Evolutionary conservation across 2,888 invertebrate species (phyloP).

Genomic region (Macropis europaea): DNA sequence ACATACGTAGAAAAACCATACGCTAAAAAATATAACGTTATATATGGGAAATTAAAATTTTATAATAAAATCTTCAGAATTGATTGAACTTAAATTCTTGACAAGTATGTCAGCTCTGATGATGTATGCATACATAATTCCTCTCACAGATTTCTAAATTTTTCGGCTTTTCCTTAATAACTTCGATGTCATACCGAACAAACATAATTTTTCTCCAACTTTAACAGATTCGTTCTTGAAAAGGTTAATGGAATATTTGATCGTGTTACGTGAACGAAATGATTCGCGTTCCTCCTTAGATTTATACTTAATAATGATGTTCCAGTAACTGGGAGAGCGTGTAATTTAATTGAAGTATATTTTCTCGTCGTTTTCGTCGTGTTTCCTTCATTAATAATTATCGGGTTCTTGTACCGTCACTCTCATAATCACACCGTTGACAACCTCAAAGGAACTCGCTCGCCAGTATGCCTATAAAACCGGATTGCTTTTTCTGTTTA

Average conservation of each 20-base stretch:
- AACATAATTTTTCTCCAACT: no score
- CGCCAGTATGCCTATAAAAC: slow-evolving; percentile 43
- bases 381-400: slow-evolving; percentile 28
- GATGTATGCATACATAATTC: no score
- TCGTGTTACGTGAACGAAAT: neutral
- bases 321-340: neutral
- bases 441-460: slow-evolving; percentile 47
- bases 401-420: slow-evolving; percentile 24
- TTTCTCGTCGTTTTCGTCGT: neutral
- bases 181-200: no score
- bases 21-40: no score
- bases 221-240: no score
- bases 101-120: no score
- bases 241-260: neutral
- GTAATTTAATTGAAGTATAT: slow-evolving; percentile 35
- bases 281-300: neutral
- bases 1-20: no score
- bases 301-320: slow-evolving; percentile 18
- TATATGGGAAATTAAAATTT: no score
- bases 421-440: slow-evolving; percentile 43
- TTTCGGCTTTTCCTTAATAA: no score
- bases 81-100: no score
- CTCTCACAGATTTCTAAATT: no score
- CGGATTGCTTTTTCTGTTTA: slow-evolving; percentile 53
- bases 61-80: no score